Evolutionary conservation across 2,113 vertebrate genomes (phyloP).

Genomic region (Pontoporia blainvillei): DNA sequence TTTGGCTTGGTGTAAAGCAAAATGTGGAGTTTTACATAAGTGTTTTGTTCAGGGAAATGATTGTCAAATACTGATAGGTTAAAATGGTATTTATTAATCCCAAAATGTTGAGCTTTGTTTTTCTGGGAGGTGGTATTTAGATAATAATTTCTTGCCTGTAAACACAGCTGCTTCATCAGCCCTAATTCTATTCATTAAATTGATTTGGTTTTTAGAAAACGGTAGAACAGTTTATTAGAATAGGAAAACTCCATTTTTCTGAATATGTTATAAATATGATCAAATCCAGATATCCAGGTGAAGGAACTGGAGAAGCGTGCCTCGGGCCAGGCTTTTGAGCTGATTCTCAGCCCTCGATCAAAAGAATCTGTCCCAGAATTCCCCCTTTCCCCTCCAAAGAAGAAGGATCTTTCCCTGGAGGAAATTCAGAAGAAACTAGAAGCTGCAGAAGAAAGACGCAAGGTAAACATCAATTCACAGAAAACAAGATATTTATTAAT

Average conservation of each 20-base stretch:
- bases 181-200: neutral
- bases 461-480: slow-evolving; percentile 81
- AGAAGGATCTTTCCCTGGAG: slow-evolving; percentile 93
- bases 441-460: slow-evolving; percentile 95
- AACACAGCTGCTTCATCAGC: neutral
- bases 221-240: slow-evolving; percentile 12
- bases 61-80: slow-evolving; percentile 34
- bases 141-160: slow-evolving; percentile 10
- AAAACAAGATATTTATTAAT: neutral
- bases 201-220: slow-evolving; percentile 29
- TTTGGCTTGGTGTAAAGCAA: slow-evolving; percentile 45
- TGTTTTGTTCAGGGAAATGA: slow-evolving; percentile 51
- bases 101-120: slow-evolving; percentile 39
- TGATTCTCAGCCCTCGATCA: slow-evolving; percentile 91
- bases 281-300: slow-evolving; percentile 89
- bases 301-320: slow-evolving; percentile 95
- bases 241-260: slow-evolving; percentile 29
- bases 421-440: slow-evolving; percentile 96
- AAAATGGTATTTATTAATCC: slow-evolving; percentile 8
- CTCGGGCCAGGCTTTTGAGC: slow-evolving; percentile 96
- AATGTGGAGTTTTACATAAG: slow-evolving; percentile 15
- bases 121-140: slow-evolving; percentile 1
- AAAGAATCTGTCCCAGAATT: slow-evolving; percentile 91
- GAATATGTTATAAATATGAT: slow-evolving; percentile 48
- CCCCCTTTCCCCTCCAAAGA: slow-evolving; percentile 91